Evolutionary conservation across 2,888 invertebrate genomes (phyloP), one percentile per base, ranked within the genome.

Genomic region (Busseola fusca): DNA sequence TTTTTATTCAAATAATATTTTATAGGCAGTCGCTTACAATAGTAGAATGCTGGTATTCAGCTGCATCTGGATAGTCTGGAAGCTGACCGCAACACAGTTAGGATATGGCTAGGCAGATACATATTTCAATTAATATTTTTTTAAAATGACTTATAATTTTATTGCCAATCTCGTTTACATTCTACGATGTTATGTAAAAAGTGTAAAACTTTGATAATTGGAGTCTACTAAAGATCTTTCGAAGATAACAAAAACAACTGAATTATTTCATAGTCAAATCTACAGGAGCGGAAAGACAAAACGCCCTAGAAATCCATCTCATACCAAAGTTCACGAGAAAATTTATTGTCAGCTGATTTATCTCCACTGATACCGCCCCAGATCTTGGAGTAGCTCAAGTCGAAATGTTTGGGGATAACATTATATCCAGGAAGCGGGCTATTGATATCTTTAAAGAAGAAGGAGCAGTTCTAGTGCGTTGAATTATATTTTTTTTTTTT

Each of bases 331-430:
- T 78, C 70, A 68, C 52, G 57, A n/a, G 52, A 50, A 64, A 74
- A 84, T 84, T 84, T 84, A 85, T 77, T 76, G 72, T 80, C 69
- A 64, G 48, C 64, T 73, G 72, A 82, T 85, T 83, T 82, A 81
- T 84, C 72, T 73, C 54, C 52, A 25, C 58, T 48, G 77, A 80
- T 80, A 74, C 65, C 64, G 58, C 56, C 50, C 64, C 50, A 27
- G 65, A 74, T 68, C 64, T 68, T 21, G 34, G 45, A 58, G 48
- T 27, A 58, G 62, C 48, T 60, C 37, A n/a, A 64, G 30, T 45
- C 14, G 37, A 69, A 76, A 70, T 67, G 37, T 58, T 72, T 58
- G n/a, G 27, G n/a, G 42, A 42, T 34, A 37, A 65, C 73, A 70
- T 73, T 34, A 67, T 76, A 62, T 60, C 59, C 21, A 40, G 30